Conservation (phyloP, 2,888 invertebrate species). For the Thereva nobilitata region DNA sequence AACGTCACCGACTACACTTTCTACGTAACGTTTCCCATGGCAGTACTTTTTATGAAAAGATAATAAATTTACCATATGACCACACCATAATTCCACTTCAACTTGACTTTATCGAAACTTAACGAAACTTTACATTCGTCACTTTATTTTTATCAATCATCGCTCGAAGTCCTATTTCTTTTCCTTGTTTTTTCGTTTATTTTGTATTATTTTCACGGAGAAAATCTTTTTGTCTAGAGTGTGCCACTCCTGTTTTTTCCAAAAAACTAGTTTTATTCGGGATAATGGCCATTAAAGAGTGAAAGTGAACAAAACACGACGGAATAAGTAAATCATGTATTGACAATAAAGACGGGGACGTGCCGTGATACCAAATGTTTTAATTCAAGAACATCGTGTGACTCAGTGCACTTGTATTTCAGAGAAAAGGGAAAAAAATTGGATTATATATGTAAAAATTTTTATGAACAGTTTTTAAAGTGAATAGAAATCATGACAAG, state of each 20-base stretch:
- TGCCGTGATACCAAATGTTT: background rate
- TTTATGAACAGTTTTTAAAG: background rate
- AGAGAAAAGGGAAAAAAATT: no score
- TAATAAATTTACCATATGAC: background rate
- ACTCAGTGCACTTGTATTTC: conserved; percentile 3
- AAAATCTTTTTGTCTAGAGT: conserved; percentile 31
- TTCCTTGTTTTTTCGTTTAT: conserved; percentile 37
- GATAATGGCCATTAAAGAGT: background rate
- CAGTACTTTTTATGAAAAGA: no score
- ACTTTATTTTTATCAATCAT: conserved; percentile 42
- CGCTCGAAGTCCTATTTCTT: conserved; percentile 13
- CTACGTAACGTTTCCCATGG: no score
- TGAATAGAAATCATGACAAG: conserved; percentile 49
- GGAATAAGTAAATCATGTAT: conserved; percentile 29
- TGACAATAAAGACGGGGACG: conserved; percentile 16
- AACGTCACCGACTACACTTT: no score
- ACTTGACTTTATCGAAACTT: conserved; percentile 5
- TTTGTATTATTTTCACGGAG: conserved; percentile 8
- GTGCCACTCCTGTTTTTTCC: conserved; percentile 43
- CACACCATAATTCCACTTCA: background rate
- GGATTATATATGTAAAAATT: no score
- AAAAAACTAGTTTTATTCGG: conserved; percentile 5
- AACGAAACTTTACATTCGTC: conserved; percentile 37
- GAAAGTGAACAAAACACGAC: conserved; percentile 9
- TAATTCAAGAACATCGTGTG: conserved; percentile 15